Conservation (phyloP, 2,888 invertebrate genomes). For the Onchidella celtica region DNA sequence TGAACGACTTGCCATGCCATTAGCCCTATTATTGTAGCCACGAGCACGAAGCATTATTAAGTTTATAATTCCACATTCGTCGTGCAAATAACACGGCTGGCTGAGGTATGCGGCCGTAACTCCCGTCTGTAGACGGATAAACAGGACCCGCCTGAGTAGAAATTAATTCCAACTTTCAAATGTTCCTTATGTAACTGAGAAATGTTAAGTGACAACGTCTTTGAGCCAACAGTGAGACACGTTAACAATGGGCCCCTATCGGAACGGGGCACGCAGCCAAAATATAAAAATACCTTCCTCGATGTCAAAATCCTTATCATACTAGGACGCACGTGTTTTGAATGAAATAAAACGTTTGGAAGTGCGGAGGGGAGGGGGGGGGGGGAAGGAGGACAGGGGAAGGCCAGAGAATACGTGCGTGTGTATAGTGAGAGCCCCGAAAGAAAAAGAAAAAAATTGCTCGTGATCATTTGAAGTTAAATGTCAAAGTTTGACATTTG, state of each 20-base stretch:
- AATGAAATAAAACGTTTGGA: too few species aligned
- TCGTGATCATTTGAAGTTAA: slow-evolving; percentile 27
- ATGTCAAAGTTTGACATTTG: slow-evolving; percentile 46
- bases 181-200: too few species aligned
- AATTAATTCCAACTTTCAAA: background rate
- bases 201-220: too few species aligned
- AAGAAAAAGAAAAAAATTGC: background rate
- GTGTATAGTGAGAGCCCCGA: slow-evolving; percentile 12
- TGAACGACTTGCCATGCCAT: background rate
- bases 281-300: too few species aligned
- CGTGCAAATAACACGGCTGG: background rate
- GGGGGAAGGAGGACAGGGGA: background rate
- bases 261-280: too few species aligned
- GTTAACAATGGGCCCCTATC: too few species aligned
- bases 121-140: slow-evolving; percentile 17
- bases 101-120: too few species aligned
- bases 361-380: too few species aligned
- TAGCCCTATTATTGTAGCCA: slow-evolving; percentile 24
- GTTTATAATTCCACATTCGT: too few species aligned
- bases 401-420: background rate
- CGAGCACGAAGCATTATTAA: slow-evolving; percentile 5
- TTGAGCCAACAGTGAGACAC: too few species aligned
- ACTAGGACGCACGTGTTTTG: background rate
- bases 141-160: slow-evolving; percentile 4
- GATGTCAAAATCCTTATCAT: too few species aligned